Evolutionary conservation across 2,888 invertebrate species (phyloP), one percentile per base, ranked within the genome.

Genomic region (Acrobasis consociella): DNA sequence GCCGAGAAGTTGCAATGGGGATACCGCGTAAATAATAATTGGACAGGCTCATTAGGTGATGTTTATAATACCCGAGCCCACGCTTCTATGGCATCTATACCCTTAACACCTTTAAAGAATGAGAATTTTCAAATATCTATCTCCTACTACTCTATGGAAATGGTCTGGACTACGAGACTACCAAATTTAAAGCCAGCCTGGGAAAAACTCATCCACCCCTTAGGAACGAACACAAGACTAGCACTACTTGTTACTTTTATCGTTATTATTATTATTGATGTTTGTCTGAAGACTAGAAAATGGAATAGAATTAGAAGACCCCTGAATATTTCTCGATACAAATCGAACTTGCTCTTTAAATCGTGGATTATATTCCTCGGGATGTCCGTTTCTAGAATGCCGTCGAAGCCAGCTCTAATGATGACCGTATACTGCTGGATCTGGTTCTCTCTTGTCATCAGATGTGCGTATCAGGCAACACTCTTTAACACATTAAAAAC

Each of bases 11-110:
- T 63, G 9, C 75, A 75, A 52, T 77, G 75, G 69, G 86, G 86
- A 2, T 67, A 69, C 38, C 83, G 70, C 62, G 64, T 68, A 63
- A 69, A 82, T 65, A 75, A 76, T 42, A 84, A 79, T 65, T 86
- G 87, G 87, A 85, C 86, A n/a, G 86, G 87, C 1, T 82, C 84
- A 9, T 69, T 87, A 10, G 86, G 86, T 1, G 84, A 85, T 15
- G 71, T 85, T 10, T 83, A 71, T 60, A 83, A 84, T 59, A 67
- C 65, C 9, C 70, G 67, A 8, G 80, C 73, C 5, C 76, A 84
- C 58, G 72, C 69, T 39, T 83, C 87, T 2, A 77, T 82, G 50
- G 83, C 83, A 65, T 75, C 83, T 8, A 63, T 75, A 42, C 84
- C 87, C 7, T 64, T 87, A 15, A 81, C 81, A 8, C 66, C 73